phyloP scores from a whole-genome alignment of 2,113 vertebrate genomes.

The Notothenia rossii region DNA sequence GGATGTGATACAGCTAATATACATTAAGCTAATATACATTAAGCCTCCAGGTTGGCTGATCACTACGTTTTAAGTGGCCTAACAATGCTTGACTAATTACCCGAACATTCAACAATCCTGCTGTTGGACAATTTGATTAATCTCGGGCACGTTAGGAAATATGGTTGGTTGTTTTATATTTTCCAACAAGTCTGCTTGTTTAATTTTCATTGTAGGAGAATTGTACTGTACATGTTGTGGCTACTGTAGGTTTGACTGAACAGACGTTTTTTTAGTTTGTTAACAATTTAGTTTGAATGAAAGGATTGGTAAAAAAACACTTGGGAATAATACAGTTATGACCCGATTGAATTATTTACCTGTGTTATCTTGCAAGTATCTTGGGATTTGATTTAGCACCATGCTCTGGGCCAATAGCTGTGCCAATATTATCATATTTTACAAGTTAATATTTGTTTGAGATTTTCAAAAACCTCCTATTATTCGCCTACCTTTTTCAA shows the following conservation, averaged over 20 bases:
- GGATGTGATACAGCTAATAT: background rate
- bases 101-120: background rate
- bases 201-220: too few relatives aligned
- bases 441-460: background rate
- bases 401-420: background rate
- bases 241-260: too few relatives aligned
- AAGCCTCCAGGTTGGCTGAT: background rate
- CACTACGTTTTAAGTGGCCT: background rate
- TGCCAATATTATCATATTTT: background rate
- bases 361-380: background rate
- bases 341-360: background rate
- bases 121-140: background rate
- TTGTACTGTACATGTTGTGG: too few relatives aligned
- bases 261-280: too few relatives aligned
- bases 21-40: conserved; percentile 11
- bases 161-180: too few relatives aligned
- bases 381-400: background rate
- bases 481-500: too few relatives aligned
- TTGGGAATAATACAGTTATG: too few relatives aligned
- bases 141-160: background rate
- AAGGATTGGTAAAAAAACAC: too few relatives aligned
- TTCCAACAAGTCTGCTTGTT: too few relatives aligned
- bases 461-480: background rate
- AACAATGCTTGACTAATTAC: background rate
- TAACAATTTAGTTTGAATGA: too few relatives aligned